phyloP scores from a whole-genome alignment of 2,113 vertebrate genomes.

The Zootoca vivipara region DNA sequence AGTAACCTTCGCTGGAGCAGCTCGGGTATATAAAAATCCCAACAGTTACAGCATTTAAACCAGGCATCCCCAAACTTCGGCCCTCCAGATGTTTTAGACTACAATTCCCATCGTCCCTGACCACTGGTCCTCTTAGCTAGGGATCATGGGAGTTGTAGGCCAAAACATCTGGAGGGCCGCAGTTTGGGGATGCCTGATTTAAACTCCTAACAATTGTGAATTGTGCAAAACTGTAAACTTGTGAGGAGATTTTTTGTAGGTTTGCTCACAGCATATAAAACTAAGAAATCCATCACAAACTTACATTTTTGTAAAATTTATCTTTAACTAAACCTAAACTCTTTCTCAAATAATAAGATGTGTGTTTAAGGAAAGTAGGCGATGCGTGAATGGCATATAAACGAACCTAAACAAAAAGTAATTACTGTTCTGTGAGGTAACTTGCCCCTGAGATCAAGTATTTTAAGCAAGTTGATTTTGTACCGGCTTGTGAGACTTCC shows the following conservation, averaged over 20 bases:
- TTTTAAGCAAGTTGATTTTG: neutral
- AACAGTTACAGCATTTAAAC: too few species aligned
- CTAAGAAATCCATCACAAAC: neutral
- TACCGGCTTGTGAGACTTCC: neutral
- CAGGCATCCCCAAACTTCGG: too few species aligned
- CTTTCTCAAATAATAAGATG: neutral
- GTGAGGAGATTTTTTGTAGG: neutral
- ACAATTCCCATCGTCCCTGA: too few species aligned
- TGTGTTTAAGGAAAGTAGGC: neutral
- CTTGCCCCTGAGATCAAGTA: neutral
- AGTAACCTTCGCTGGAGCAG: too few species aligned
- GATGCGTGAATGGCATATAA: neutral
- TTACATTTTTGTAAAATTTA: neutral
- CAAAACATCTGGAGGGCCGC: too few species aligned
- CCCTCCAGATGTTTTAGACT: too few species aligned
- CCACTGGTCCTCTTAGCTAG: too few species aligned
- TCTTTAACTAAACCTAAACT: neutral
- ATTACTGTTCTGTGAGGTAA: neutral
- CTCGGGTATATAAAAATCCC: too few species aligned
- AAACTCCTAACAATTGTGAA: neutral
- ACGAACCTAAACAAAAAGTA: neutral
- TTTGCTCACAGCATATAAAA: neutral
- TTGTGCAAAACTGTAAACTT: neutral
- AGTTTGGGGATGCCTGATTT: too few species aligned
- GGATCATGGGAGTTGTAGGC: too few species aligned